Evolutionary conservation across 2,888 invertebrate genomes (phyloP), one percentile per base, ranked within the genome.

Genomic region (Parnassius apollo): DNA sequence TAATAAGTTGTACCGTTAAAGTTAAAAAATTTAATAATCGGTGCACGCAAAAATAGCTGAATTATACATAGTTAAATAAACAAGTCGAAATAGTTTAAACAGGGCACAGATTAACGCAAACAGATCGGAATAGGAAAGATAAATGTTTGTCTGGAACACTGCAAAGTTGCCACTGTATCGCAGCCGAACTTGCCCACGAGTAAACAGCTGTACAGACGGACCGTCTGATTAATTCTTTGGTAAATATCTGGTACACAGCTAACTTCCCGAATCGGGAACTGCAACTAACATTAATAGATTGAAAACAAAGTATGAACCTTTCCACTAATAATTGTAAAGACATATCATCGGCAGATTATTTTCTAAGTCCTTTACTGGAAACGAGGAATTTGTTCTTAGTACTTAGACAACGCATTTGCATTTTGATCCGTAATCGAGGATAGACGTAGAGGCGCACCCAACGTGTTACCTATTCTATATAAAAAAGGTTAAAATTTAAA

Each of bases 101-200:
- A 57, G n/a, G 13, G 49, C 49, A 22, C 51, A 44, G 61, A 61
- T 42, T 42, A 44, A 61, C n/a, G 45, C 56, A 61, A 56, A 56
- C 59, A 60, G 46, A 54, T 12, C 8, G 55, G 49, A 49, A 42
- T 49, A 10, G 42, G 50, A 25, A 49, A 60, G 25, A 44, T 25
- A 61, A 61, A 61, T 61, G 42, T 61, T 61, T 61, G 55, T 50
- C 13, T 48, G 22, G n/a, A 55, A 55, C 49, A 46, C 10, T 55
- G 50, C 60, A 22, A 61, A 55, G 55, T 55, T 61, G 42, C 46
- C 25, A 55, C 25, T n/a, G 18, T 13, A 49, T 49, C 42, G 35
- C 25, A 10, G 9, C 35, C 48, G 48, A n/a, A 57, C 25, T 35
- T 48, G 53, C n/a, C 35, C 51, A 25, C 44, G 45, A 25, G 42